Base-by-base conservation (phyloP, 2,888 invertebrate species). In the Drosophila monieri region DNA sequence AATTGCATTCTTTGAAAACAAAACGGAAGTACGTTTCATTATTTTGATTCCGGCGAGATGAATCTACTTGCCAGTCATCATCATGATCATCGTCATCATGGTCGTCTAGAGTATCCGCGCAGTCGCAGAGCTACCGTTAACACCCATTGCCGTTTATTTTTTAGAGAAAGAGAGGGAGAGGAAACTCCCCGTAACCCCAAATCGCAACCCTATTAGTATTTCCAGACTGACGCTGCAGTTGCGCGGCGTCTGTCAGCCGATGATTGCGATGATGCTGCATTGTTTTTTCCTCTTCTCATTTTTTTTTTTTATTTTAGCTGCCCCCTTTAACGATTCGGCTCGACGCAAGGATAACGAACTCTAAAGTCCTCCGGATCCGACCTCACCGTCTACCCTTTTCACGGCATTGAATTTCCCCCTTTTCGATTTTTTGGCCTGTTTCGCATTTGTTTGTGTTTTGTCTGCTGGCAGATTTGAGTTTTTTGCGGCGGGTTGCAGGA, bases 331-430 rank as follows among this genome's bases (percentile, higher is more conserved):
- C 77, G 79, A 76, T 69, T 49, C 74, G 73, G 58, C 39, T 15
- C 39, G 18, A 10, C 39, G 77, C 73, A 79, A 85, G 85, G 77
- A 83, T 83, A 88, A 85, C 83, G 88, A 83, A 88, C 83, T 77
- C 61, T 46, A 48, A n/a, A 27, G 67, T 25, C 35, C 35, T n/a
- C 52, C 55, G 68, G 76, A 80, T 68, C 80, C 80, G 62, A 61
- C 60, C 68, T 64, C 60, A 21, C 48, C 30, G 57, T 61, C 78
- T 85, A 84, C 86, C 86, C 88, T 83, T 84, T 84, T 88, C 80
- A 88, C 84, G 80, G 88, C 88, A 83, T 85, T 80, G 78, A 80
- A 61, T 85, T 83, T 84, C 84, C 87, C 87, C 86, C 74, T 73
- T 80, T 80, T 18, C 12, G 10, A 51, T 76, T 71, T 57, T 74